These are phyloP conservation scores for Calidris pygmaea DNA, from an alignment of 2,113 vertebrate genomes.

Conservation along the genomic window DNA sequence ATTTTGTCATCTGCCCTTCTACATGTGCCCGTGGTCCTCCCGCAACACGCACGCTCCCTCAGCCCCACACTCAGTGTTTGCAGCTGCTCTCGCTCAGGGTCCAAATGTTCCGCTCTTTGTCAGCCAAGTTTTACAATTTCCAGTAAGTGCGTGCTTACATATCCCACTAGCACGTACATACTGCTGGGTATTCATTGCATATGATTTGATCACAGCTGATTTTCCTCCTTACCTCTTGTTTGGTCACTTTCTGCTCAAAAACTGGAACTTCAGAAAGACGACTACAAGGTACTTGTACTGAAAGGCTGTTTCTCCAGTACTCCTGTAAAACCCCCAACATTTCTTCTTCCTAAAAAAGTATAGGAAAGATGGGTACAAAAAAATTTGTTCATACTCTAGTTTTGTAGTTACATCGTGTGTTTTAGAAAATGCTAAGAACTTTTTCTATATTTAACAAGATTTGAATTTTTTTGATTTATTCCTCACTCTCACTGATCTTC, in stretches of 20 bases:
- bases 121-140: not conserved
- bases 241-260: not conserved
- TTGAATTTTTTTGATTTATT: not conserved
- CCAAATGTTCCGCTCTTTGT: not conserved
- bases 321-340: not conserved
- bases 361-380: not conserved
- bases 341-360: not conserved
- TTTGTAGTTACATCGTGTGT: not conserved
- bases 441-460: not conserved
- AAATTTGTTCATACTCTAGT: not conserved
- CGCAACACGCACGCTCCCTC: rapidly evolving
- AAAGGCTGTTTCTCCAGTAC: not conserved
- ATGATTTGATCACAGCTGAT: not conserved
- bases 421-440: not conserved
- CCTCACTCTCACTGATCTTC: not conserved
- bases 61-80: rapidly evolving
- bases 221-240: not conserved
- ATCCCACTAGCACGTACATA: not conserved
- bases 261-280: not conserved
- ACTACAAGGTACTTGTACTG: not conserved
- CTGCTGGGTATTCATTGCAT: not conserved
- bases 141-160: not conserved
- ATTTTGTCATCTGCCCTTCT: not conserved
- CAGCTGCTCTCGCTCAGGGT: not conserved
- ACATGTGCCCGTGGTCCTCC: not conserved